These are phyloP conservation scores for Philopedon plagiatum DNA, from an alignment of 2,888 invertebrate species.

Conservation along the genomic window DNA sequence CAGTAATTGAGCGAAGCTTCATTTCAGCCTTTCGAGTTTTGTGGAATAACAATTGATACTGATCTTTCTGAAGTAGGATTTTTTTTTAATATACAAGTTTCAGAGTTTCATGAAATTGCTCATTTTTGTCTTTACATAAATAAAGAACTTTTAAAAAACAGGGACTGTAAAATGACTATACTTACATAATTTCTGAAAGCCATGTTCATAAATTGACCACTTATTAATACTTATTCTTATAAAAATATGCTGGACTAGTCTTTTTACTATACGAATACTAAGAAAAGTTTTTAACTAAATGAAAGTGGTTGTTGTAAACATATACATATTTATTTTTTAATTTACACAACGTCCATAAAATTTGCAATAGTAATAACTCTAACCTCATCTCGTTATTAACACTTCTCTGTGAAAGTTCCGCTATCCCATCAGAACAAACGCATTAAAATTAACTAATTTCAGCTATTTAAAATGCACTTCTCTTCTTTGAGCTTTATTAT, in stretches of 20 bases:
- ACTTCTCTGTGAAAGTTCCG: background rate
- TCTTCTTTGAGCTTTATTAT: background rate
- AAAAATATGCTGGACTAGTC: no score
- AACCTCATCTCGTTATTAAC: background rate
- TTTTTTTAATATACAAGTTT: no score
- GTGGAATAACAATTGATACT: no score
- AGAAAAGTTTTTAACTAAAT: background rate
- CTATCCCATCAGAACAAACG: background rate
- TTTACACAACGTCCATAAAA: background rate
- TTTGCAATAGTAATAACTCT: background rate
- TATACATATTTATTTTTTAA: background rate
- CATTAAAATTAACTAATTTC: background rate
- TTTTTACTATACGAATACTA: background rate
- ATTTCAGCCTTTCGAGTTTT: no score
- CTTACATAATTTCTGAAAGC: no score
- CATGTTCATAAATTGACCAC: no score
- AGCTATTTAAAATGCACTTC: background rate
- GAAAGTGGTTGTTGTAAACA: background rate
- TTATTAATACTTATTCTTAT: no score
- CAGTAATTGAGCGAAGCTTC: background rate
- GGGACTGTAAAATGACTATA: no score
- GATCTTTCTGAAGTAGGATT: no score
- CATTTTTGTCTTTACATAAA: no score
- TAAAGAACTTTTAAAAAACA: no score
- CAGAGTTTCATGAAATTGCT: no score